Percentiles rank a stretch among this genome's conserved stretches.
Conservation (phyloP, 2,113 vertebrate species). For the Caloenas nicobarica region DNA sequence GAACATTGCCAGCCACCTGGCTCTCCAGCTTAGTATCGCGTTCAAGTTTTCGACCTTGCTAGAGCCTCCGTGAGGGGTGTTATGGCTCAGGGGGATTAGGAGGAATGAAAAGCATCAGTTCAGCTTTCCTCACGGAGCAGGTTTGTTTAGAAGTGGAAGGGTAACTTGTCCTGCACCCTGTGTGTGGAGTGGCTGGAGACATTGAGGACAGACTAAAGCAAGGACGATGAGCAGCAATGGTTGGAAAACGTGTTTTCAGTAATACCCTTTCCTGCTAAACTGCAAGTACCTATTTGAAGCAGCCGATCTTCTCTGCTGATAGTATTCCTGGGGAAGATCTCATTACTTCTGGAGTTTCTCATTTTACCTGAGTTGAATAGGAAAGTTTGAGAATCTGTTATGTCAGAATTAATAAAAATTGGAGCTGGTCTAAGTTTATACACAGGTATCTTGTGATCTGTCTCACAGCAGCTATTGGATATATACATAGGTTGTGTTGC, state of each 20-base stretch:
- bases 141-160: not conserved
- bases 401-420: not conserved
- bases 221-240: not conserved
- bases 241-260: not conserved
- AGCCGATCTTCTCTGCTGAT: not conserved
- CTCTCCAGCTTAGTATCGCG: not conserved
- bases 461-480: not conserved
- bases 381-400: not conserved
- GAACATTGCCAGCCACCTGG: not conserved
- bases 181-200: not conserved
- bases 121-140: not conserved
- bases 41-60: not conserved
- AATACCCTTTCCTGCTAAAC: not conserved
- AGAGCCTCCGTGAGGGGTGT: not conserved
- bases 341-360: not conserved
- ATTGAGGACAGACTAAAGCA: not conserved
- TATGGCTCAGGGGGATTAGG: not conserved
- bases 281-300: not conserved
- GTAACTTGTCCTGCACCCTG: not conserved
- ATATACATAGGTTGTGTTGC: accelerated
- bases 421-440: not conserved
- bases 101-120: slow-evolving; percentile 18
- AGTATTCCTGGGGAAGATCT: not conserved
- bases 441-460: not conserved
- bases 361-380: not conserved